Evolutionary conservation across 2,797 vertebrate genomes (phyloP).

Genomic region (Loris lydekkerianus): DNA sequence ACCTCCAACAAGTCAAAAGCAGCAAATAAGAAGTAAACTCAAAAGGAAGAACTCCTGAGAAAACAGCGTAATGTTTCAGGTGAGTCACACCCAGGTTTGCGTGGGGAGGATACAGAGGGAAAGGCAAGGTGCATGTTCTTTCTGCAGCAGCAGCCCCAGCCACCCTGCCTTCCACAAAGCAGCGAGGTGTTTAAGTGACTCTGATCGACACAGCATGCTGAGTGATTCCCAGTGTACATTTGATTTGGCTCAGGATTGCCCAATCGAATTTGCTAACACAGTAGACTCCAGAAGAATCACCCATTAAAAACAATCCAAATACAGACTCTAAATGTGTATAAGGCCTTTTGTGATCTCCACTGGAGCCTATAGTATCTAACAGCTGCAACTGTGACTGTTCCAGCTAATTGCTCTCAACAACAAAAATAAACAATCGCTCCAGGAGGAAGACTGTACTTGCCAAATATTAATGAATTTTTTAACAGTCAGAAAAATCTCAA

Average conservation of each 20-base stretch:
- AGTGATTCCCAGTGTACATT: conserved; percentile 17
- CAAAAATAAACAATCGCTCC: conserved; percentile 86
- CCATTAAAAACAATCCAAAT: conserved; percentile 81
- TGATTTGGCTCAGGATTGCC: conserved; percentile 64
- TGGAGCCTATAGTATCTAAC: conserved; percentile 83
- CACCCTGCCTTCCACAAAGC: conserved; percentile 2
- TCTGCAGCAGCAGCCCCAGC: background rate
- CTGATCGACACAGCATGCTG: conserved; percentile 19
- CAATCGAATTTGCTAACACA: conserved; percentile 57
- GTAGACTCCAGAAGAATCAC: conserved; percentile 66
- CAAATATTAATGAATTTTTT: conserved; percentile 88
- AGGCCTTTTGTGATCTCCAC: conserved; percentile 81
- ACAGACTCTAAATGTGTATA: conserved; percentile 85
- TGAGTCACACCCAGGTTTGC: conserved; percentile 3
- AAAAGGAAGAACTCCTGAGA: conserved; percentile 23
- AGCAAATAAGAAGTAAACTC: conserved; percentile 42
- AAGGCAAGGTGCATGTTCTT: background rate
- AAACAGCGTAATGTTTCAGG: conserved; percentile 1
- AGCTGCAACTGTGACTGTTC: conserved; percentile 87
- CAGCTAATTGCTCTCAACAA: conserved; percentile 87
- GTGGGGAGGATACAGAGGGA: background rate
- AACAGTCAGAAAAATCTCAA: conserved; percentile 67
- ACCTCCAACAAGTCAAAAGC: conserved; percentile 54
- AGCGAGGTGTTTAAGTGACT: conserved; percentile 59
- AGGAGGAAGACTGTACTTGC: conserved; percentile 83